These are phyloP conservation scores for Toxostoma redivivum DNA, from an alignment of 2,113 vertebrate species.

Conservation along the genomic window DNA sequence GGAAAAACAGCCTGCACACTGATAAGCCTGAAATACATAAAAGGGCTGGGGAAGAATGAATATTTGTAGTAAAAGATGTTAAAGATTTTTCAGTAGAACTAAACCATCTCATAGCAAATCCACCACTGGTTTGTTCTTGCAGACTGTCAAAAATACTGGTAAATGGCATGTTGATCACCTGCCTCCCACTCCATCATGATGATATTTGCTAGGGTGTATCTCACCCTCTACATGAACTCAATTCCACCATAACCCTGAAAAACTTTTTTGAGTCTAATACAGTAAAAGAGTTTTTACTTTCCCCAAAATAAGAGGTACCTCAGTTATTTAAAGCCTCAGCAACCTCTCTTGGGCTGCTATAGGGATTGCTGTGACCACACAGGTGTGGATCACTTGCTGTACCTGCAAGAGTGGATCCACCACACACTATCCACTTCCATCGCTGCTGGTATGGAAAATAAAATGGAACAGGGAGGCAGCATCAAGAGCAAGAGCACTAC, in stretches of 20 bases:
- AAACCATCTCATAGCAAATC: background rate
- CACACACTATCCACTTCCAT: background rate
- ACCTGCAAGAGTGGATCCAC: background rate
- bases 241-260: background rate
- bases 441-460: background rate
- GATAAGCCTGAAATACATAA: background rate
- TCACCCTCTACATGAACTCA: background rate
- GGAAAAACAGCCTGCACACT: background rate
- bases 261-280: background rate
- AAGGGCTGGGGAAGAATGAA: background rate
- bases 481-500: background rate
- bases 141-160: background rate
- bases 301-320: background rate
- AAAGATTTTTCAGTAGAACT: background rate
- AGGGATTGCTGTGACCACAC: background rate
- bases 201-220: background rate
- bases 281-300: background rate
- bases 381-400: background rate
- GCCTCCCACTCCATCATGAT: background rate
- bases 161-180: fast-evolving
- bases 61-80: background rate
- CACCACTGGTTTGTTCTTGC: background rate
- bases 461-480: background rate
- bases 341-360: background rate
- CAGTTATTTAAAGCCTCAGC: background rate